Percentiles rank a stretch among this genome's conserved stretches.
These are phyloP conservation scores for Stratiomys singularior DNA, from an alignment of 2,888 invertebrate genomes.

Conservation along the genomic window DNA sequence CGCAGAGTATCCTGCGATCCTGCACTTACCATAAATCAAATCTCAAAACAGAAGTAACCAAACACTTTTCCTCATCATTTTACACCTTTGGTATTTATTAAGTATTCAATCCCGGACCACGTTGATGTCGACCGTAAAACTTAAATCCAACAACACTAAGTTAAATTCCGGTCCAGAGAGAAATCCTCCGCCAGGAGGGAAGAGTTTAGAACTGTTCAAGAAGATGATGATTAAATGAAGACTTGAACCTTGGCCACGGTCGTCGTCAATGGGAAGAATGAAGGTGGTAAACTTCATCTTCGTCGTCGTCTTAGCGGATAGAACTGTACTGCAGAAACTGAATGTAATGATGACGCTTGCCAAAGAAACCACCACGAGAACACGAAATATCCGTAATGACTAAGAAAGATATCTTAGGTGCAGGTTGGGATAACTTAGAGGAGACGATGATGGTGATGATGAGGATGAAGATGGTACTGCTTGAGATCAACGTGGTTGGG, in stretches of 20 bases:
- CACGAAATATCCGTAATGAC: not conserved
- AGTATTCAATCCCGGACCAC: too few relatives aligned
- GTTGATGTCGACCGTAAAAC: too few relatives aligned
- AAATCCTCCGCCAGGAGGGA: too few relatives aligned
- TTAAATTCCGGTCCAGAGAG: too few relatives aligned
- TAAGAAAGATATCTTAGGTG: not conserved
- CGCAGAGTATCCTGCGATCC: too few relatives aligned
- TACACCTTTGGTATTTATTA: too few relatives aligned
- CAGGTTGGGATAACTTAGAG: not conserved
- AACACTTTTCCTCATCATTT: too few relatives aligned
- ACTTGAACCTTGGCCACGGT: not conserved
- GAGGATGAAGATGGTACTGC: not conserved
- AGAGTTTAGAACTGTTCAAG: too few relatives aligned
- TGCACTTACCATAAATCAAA: too few relatives aligned
- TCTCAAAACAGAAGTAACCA: too few relatives aligned
- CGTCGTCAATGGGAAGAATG: not conserved
- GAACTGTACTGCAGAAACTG: not conserved
- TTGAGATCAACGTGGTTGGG: too few relatives aligned
- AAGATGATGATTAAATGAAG: slow-evolving; percentile 8
- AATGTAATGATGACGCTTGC: not conserved
- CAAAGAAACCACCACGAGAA: not conserved
- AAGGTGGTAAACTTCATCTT: not conserved
- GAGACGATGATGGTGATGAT: not conserved
- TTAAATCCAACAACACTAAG: too few relatives aligned
- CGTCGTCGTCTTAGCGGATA: not conserved